Base-by-base conservation (phyloP, 2,888 invertebrate genomes). In the Lepidochrysops patricia region DNA sequence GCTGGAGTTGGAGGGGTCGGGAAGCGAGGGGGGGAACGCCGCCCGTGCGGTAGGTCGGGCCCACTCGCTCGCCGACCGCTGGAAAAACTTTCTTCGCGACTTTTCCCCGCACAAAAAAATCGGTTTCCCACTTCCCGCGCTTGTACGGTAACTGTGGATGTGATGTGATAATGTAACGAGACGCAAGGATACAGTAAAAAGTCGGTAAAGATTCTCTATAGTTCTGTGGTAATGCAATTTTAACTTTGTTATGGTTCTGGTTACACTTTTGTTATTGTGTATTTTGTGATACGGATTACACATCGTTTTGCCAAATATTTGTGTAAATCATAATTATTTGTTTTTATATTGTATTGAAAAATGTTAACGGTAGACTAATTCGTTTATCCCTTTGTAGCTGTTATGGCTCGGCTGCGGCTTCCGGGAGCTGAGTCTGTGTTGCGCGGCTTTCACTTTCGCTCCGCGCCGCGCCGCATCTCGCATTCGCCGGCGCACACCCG, bases 11-110 rank as follows among this genome's bases (percentile, higher is more conserved):
- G 87, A 87, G 87, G 82, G 82, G 84, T 80, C 84, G 87, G 88
- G 86, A 86, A 81, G 82, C 80, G 82, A 73, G 83, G 82, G 79
- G 80, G 76, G 85, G 78, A 80, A 75, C 75, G 74, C 72, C 77
- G 76, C 77, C 79, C 75, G 86, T 88, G 89, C 80, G 88, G 88
- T 88, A 88, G 89, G 89, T 89, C 87, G 87, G 80, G 87, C 85
- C 86, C 87, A 86, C 84, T 77, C 84, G 80, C 79, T 79, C 80
- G 79, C 75, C 79, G 78, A 69, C 72, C 68, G 78, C 27, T 75
- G 79, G 79, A 84, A 85, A 86, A 88, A 87, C 88, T 88, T 87
- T 88, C 87, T 82, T 86, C 82, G 81, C 75, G 77, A 79, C 85
- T 87, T 87, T 87, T 88, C 88, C 82, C 76, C 82, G 81, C 77